These are phyloP conservation scores for Pocota personata DNA, from an alignment of 2,888 invertebrate species.

Conservation along the genomic window DNA sequence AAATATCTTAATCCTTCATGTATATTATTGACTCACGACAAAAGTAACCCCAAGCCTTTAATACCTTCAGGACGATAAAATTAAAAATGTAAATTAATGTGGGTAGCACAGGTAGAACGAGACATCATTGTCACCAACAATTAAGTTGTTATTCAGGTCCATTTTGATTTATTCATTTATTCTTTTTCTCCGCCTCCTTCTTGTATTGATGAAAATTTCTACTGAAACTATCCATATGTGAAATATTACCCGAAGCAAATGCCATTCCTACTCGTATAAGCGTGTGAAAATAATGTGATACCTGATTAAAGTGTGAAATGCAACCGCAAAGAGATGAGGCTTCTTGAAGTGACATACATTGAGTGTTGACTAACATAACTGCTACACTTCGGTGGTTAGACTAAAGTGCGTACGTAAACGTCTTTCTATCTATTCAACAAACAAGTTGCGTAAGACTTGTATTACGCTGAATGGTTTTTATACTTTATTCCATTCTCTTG, in stretches of 20 bases:
- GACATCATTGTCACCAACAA: constrained; percentile 42
- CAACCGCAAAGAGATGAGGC: constrained; percentile 8
- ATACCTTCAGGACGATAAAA: constrained; percentile 10
- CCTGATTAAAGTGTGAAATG: constrained; percentile 28
- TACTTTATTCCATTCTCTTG: no score
- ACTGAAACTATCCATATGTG: constrained; percentile 34
- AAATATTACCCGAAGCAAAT: constrained; percentile 31
- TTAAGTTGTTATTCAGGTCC: constrained; percentile 62
- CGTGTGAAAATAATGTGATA: constrained; percentile 54
- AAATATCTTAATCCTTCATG: constrained; percentile 39
- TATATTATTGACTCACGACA: constrained; percentile 12
- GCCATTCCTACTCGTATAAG: not conserved
- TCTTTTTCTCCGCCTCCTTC: constrained; percentile 6
- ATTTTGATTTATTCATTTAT: constrained; percentile 65
- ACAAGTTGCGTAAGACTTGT: not conserved
- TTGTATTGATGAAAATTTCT: constrained; percentile 10
- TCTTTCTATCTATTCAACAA: not conserved
- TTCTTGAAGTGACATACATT: not conserved
- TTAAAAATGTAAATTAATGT: constrained; percentile 32
- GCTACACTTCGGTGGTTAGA: not conserved
- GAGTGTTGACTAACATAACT: constrained; percentile 1
- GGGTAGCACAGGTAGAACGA: not conserved
- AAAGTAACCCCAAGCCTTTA: not conserved
- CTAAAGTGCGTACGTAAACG: not conserved
- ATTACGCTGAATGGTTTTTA: not conserved